Evolutionary conservation across 92 coral and sea anemone species (phyloP), one percentile per base, ranked within the genome.

Genomic region (Porites rus): DNA sequence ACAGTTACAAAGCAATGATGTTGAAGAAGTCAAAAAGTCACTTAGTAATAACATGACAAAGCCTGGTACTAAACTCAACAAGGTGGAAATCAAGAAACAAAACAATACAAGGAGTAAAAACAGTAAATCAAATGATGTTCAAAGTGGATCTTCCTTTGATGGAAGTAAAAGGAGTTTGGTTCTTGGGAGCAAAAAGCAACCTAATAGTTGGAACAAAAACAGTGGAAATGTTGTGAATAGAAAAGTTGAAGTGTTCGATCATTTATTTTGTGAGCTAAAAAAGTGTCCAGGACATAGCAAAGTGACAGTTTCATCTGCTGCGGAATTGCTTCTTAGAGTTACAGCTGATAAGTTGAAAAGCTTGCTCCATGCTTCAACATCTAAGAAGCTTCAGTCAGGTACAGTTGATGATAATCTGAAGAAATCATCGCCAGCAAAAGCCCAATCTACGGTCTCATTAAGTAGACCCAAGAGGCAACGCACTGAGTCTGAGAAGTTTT

Each of bases 241-340:
- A 63, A 95, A 95, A 71, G 69, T 86, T 21, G 77, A 86, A 62
- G 96, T 85, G 61, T 95, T 95, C 88, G 94, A 95, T 74, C 92
- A 90, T 65, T 77, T 95, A 19, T 93, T 80, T 80, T 60, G 78
- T 68, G 92, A 90, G 61, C 88, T 95, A 9, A 95, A 93, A 78
- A 82, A 81, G 68, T 89, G 95, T 53, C 86, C 88, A 51, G 89
- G 91, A 6, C 71, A 77, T 25, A 91, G 91, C 43, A 93, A 88
- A 75, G 59, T 88, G 10, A 85, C 98, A 50, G 43, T 95, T 69
- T 73, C 90, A 46, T 62, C 81, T 62, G 98, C 94, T 16, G 92
- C 92, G 0, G 91, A 88, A 22, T 65, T 93, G 74, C 66, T 95
- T 60, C 73, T 88, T 72, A 88, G 74, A 56, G 70, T 83, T 51